Evolutionary conservation across 2,113 vertebrate genomes (phyloP).

Genomic region (Chloroceryle aenea): DNA sequence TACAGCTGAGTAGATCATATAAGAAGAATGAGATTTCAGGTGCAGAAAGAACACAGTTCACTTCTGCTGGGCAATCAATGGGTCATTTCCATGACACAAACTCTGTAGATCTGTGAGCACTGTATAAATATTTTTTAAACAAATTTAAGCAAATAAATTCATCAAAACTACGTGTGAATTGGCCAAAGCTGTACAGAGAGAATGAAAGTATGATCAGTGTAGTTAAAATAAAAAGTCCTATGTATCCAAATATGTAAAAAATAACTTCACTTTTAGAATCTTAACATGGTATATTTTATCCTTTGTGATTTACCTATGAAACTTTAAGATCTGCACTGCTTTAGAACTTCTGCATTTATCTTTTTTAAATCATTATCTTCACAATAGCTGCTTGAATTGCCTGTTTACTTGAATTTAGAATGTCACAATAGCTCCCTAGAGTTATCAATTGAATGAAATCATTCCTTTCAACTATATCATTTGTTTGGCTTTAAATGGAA

Average conservation of each 20-base stretch:
- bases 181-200: not conserved
- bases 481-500: not conserved
- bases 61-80: not conserved
- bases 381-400: not conserved
- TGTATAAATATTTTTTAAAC: not conserved
- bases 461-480: not conserved
- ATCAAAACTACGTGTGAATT: not conserved
- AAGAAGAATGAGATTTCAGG: not conserved
- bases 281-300: not conserved
- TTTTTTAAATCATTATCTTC: not conserved
- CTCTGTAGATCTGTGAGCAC: not conserved
- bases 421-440: not conserved
- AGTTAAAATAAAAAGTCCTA: not conserved
- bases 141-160: not conserved
- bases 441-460: not conserved
- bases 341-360: not conserved
- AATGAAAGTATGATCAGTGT: not conserved
- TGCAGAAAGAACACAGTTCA: not conserved
- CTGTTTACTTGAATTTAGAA: not conserved
- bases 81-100: not conserved
- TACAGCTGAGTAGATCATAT: not conserved
- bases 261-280: not conserved
- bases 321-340: not conserved
- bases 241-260: not conserved
- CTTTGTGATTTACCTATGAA: not conserved